Evolutionary conservation across 2,113 vertebrate genomes (phyloP), one percentile per base, ranked within the genome.

Genomic region (Numida meleagris): DNA sequence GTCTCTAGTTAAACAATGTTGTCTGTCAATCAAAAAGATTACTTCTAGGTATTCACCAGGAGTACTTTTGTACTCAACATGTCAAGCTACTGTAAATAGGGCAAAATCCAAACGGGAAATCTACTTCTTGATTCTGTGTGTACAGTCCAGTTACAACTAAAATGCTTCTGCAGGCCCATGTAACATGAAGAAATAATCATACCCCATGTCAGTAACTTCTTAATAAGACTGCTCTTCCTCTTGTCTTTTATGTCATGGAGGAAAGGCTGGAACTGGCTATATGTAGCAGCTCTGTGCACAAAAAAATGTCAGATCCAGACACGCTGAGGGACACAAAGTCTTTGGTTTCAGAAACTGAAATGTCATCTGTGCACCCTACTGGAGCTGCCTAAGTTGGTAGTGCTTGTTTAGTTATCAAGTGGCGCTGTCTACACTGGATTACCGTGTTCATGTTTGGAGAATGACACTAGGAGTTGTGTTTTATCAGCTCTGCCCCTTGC

Each of bases 111-210:
- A 27, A 16, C 24, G 18, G 20, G 12, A 76, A 90, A 75, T 43
- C 3, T 87, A 55, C 14, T 55, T 75, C 70, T 67, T 21, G 19
- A 50, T 80, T 80, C 72, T 62, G 19, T 29, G 40, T 81, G 78
- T 76, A 70, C 53, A 31, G 4, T 85, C 33, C 51, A 82, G 4
- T 40, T 81, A 59, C 73, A 74, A 61, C 38, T 61, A 80, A 89
- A 84, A 85, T 71, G 16, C 16, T 6, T 86, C 55, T 43, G 38
- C 1, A 87, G 3, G 12, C 38, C 63, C 16, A 11, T 24, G 16
- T 48, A 89, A 92, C 59, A 68, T 71, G 62, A 93, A 10, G 31
- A 82, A 68, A 72, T 70, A 93, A 82, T 58, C 50, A 86, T 68
- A 50, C 19, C 76, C 45, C 58, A n/a, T 65, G n/a, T 78, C 50